Percentiles rank a stretch among this genome's conserved stretches.
phyloP scores from a whole-genome alignment of 2,113 vertebrate genomes.

The Rhabdomys dilectus region DNA sequence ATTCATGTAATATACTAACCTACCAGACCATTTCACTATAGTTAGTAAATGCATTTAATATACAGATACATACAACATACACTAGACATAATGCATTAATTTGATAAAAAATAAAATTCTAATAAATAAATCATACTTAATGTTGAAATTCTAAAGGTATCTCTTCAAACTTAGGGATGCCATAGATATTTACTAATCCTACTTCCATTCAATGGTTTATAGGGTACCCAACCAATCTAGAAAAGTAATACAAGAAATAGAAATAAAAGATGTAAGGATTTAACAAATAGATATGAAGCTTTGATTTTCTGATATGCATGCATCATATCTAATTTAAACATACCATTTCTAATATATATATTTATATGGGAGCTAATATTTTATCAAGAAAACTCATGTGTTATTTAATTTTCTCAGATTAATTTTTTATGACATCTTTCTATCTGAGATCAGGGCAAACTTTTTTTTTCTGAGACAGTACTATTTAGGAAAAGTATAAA shows the following conservation, averaged over 20 bases:
- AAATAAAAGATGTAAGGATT: not conserved
- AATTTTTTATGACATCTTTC: not conserved
- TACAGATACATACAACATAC: not conserved
- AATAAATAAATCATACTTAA: not conserved
- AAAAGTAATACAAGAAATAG: not conserved
- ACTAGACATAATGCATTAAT: not conserved
- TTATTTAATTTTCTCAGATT: slow-evolving; percentile 1
- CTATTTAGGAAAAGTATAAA: slow-evolving; percentile 29
- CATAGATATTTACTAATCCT: not conserved
- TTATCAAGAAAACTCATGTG: not conserved
- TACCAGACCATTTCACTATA: not conserved
- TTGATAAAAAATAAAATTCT: not conserved
- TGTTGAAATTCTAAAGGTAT: not conserved
- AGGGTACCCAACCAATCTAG: not conserved
- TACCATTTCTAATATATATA: not conserved
- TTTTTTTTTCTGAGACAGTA: not conserved
- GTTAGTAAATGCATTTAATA: not conserved
- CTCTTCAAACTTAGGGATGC: not conserved
- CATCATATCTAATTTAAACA: not conserved
- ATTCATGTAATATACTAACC: not conserved
- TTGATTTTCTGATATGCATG: not conserved
- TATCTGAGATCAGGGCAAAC: not conserved
- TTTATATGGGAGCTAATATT: not conserved
- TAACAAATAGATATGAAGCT: not conserved
- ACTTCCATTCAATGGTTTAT: not conserved